Base-by-base conservation (phyloP, 2,888 invertebrate species). In the Ochlodes sylvanus region DNA sequence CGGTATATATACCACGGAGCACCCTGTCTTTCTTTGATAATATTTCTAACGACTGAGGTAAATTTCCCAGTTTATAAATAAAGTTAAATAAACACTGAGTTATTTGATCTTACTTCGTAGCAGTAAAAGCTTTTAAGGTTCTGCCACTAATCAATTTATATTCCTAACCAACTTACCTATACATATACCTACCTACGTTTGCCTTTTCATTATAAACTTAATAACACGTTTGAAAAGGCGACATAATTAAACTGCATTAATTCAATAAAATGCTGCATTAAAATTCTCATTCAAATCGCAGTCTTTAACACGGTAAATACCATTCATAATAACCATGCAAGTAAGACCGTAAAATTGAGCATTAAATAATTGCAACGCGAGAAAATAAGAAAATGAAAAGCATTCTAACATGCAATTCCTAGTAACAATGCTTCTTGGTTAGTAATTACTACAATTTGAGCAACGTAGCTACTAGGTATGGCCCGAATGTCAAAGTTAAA, bases 351-450 rank as follows among this genome's bases (percentile, higher is more conserved):
- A 44, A 52, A 66, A 60, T 66, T 42, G 15, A 54, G 60, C 54
- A 58, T 9, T 38, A 60, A 66, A 60, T 60, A 66, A 66, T 66
- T 44, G 50, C 58, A 57, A 21, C 38, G 14, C 17, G 54, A 42
- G 65, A 52, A 66, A 52, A 58, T 42, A 41, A 57, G 52, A 60
- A 66, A 60, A 66, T 60, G 60, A 66, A 60, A 54, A 44, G 60
- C 34, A 27, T 34, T 38, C 42, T 54, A 17, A 42, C 60, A 32
- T 60, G 58, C 66, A 58, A 58, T 58, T 58, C 15, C 41, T 27
- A 14, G 15, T 58, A 58, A 52, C 57, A 52, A 38, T 21, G 47
- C 5, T 21, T 12, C 6, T 17, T 15, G 17, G 44, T 2, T 47
- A 47, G 44, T 47, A 47, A 47, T 47, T 47, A 56, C 56, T 15